Conservation (phyloP, 2,888 invertebrate species). For the Mylabris sibirica region DNA sequence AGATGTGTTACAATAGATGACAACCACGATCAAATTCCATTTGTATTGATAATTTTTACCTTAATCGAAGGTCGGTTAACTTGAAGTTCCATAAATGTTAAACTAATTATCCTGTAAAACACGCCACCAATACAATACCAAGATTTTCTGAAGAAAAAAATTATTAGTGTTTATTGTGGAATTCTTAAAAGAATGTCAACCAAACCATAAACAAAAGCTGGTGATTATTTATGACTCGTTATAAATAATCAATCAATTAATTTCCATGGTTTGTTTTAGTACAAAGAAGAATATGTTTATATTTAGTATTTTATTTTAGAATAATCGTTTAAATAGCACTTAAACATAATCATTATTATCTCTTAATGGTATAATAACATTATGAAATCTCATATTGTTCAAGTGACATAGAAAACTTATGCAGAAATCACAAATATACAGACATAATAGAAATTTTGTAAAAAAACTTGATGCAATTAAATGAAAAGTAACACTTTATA, state of each 20-base stretch:
- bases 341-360: neutral
- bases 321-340: conserved; percentile 2
- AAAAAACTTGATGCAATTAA: neutral
- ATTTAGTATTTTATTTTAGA: neutral
- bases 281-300: neutral
- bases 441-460: neutral
- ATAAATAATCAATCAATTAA: neutral
- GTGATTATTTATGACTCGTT: too few species aligned
- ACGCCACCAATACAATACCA: neutral
- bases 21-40: neutral
- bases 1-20: neutral
- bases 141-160: too few species aligned
- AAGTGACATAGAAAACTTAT: conserved; percentile 3
- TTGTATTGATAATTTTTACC: neutral
- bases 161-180: too few species aligned
- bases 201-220: neutral
- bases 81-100: conserved; percentile 11
- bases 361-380: neutral
- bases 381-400: neutral
- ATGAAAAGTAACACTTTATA: neutral
- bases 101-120: conserved; percentile 11
- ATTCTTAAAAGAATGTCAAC: too few species aligned
- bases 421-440: neutral
- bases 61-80: neutral
- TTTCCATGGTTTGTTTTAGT: neutral